Conservation (phyloP, 1,140 invertebrate genomes). For the Eufriesea mexicana region DNA sequence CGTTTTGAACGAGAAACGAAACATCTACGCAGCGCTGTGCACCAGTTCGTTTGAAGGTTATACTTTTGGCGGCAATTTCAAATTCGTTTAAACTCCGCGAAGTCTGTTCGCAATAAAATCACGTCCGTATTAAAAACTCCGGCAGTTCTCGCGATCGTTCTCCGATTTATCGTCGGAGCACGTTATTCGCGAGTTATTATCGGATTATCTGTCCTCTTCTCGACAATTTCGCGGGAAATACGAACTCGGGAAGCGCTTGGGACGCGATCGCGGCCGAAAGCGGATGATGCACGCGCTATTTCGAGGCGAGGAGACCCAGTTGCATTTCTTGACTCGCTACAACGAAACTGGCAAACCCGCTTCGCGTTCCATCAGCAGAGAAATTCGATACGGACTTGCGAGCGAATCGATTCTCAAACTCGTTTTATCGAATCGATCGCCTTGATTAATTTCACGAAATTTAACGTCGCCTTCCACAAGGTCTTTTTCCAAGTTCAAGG, state of each 20-base stretch:
- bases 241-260: background rate
- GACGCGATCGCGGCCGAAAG: background rate
- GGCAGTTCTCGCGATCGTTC: background rate
- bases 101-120: too few relatives aligned
- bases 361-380: background rate
- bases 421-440: background rate
- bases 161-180: background rate
- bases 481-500: conserved; percentile 9
- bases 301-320: conserved; percentile 39
- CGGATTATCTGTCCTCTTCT: too few relatives aligned
- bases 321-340: conserved; percentile 15
- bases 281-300: conserved; percentile 39
- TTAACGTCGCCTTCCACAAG: background rate
- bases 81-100: too few relatives aligned
- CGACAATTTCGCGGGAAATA: background rate
- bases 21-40: too few relatives aligned
- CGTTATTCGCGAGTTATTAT: background rate
- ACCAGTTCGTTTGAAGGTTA: too few relatives aligned
- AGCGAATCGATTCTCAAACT: background rate
- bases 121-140: too few relatives aligned
- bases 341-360: conserved; percentile 12
- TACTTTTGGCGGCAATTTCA: too few relatives aligned
- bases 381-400: conserved; percentile 13
- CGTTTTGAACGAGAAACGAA: too few relatives aligned
- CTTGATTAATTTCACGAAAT: background rate